Evolutionary conservation across 2,797 vertebrate species (phyloP), one percentile per base, ranked within the genome.

Genomic region (Pogoniulus pusillus): DNA sequence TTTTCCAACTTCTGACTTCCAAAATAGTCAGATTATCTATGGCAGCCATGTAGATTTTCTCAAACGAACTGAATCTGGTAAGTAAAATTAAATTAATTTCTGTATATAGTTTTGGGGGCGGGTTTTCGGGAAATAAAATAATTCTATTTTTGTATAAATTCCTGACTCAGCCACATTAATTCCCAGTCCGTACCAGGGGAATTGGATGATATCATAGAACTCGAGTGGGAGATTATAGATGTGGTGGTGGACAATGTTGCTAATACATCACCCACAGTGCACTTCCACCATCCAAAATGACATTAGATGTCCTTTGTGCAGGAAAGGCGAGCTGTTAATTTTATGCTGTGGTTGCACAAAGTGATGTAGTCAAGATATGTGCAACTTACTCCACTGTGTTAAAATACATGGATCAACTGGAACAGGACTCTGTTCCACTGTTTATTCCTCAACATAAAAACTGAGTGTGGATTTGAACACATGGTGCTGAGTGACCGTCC

Each of bases 151-250:
- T n/a, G n/a, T n/a, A n/a, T n/a, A n/a, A n/a, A n/a, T n/a, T n/a
- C n/a, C n/a, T n/a, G n/a, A n/a, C n/a, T n/a, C n/a, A n/a, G n/a
- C n/a, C n/a, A n/a, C n/a, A n/a, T n/a, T n/a, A n/a, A n/a, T n/a
- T 37, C 19, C 4, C 0, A 0, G 45, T 57, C 24, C 51, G 51
- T 58, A 55, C 23, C 1, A 4, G 35, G 35, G 8, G 3, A 75
- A 51, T 7, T 4, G 3, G 39, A 37, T 54, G 39, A 6, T 74
- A 60, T 39, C 30, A 12, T 1, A 8, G 66, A 83, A 70, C 49
- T 77, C 23, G 27, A 20, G 19, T 39, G 75, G 51, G 62, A 85
- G 41, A 39, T 34, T 68, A 9, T 34, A 58, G 55, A n/a, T 39
- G 73, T 1, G 1, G 71, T 37, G 60, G 26, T 26, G 41, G 39